Conservation (phyloP, 2,113 vertebrate species). For the Sporophila hypoxantha region DNA sequence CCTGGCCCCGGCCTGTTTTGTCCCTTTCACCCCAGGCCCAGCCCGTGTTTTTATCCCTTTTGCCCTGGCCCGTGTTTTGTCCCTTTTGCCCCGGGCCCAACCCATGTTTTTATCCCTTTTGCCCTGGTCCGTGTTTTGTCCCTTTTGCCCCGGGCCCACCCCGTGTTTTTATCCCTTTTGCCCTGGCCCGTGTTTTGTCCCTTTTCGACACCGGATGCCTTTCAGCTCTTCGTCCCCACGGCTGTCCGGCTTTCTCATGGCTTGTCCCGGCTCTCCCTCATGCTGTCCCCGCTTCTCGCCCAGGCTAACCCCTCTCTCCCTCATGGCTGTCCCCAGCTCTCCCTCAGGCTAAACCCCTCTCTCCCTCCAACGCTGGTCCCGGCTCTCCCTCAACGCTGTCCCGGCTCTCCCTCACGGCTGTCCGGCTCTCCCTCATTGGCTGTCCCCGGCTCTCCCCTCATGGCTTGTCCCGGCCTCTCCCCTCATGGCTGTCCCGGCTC, state of each 20-base stretch:
- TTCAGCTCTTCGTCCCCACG: accelerated
- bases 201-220: no score
- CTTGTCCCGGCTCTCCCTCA: neutral
- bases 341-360: no score
- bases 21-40: neutral
- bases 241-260: neutral
- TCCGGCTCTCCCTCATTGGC: neutral
- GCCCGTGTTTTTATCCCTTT: neutral
- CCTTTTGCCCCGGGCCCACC: neutral
- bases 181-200: no score
- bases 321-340: neutral
- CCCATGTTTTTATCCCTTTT: neutral
- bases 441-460: no score
- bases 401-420: neutral
- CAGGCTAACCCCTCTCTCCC: no score
- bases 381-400: neutral
- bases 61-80: neutral
- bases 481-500: neutral
- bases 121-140: neutral
- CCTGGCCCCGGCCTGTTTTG: neutral
- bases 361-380: no score
- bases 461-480: no score
- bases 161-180: neutral
- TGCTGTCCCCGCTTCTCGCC: neutral
- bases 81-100: neutral